Evolutionary conservation across 2,888 invertebrate species (phyloP).

Genomic region (Caenorhabditis drosophilae): DNA sequence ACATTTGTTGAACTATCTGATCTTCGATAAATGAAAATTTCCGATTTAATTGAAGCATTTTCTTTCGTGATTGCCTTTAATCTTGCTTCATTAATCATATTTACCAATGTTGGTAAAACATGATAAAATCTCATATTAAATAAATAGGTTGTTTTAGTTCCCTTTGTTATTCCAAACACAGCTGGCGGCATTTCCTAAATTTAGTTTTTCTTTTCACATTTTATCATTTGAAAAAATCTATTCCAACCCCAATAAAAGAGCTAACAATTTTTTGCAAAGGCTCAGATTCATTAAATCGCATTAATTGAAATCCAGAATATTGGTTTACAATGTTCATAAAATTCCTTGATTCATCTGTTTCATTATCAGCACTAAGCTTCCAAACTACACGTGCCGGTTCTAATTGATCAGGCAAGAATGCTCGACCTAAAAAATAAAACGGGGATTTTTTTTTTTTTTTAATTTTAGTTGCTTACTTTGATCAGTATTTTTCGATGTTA

Average conservation of each 20-base stretch:
- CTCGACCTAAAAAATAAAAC: conserved; percentile 10
- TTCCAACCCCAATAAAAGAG: conserved; percentile 15
- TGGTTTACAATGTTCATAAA: conserved; percentile 8
- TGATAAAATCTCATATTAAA: conserved; percentile 24
- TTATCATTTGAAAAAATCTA: not conserved
- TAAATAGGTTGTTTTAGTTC: conserved; percentile 3
- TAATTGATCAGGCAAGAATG: conserved; percentile 7
- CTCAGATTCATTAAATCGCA: not conserved
- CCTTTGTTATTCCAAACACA: conserved; percentile 11
- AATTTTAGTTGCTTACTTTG: too few species aligned
- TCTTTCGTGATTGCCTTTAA: not conserved
- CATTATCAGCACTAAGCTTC: conserved; percentile 7
- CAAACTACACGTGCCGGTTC: conserved; percentile 20
- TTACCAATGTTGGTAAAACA: conserved; percentile 20
- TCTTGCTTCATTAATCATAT: conserved; percentile 19
- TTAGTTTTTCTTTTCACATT: too few species aligned
- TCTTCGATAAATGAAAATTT: conserved; percentile 14
- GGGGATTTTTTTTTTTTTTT: conserved; percentile 12
- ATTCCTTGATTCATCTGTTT: conserved; percentile 7
- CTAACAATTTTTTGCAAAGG: conserved; percentile 14
- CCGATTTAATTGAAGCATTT: conserved; percentile 10
- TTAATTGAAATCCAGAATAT: conserved; percentile 7
- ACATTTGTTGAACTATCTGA: too few species aligned
- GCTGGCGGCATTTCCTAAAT: conserved; percentile 33
- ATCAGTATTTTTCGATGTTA: conserved; percentile 22